Evolutionary conservation across 1,140 invertebrate species (phyloP), one percentile per base, ranked within the genome.

Genomic region (Procambarus virginalis): DNA sequence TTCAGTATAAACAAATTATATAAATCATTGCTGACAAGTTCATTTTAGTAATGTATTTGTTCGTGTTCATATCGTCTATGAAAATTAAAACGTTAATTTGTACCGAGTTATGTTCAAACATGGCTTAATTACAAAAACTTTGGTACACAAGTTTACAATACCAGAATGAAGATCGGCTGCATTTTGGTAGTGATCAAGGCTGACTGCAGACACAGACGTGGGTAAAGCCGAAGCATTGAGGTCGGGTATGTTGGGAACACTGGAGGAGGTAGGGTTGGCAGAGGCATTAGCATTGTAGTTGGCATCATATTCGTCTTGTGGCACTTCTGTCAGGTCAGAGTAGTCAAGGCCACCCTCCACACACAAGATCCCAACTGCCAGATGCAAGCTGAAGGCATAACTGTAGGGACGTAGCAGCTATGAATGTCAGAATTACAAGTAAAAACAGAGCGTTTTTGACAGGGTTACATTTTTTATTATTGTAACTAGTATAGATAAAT

Each of bases 331-430:
- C 82, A 86, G 68, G 22, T 49, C n/a, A n/a, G 82, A 80, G 17
- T 88, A 92, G 93, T 94, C 94, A 80, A 95, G 93, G 2, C 95
- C 94, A 91, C 94, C 94, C 84, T 93, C 92, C 20, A 95, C 90
- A 60, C 95, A 92, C 5, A 96, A 91, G 75, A 96, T 94, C 49
- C 94, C 95, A 45, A 96, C 93, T 34, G 95, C 94, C 93, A 94
- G 93, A 84, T 95, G 94, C 78, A 94, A 92, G 92, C 95, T 94
- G 93, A 96, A 95, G 6, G 95, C 94, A 93, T 95, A 94, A 93
- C 94, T 95, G 92, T 93, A 94, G 95, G 70, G 73, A 89, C 51
- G 12, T 55, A 12, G 12, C 51, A 55, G 8, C 12, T 55, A 12
- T 5, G 51, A 55, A 55, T 55, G 51, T 55, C 12, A 55, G 51